Conservation (phyloP, 2,888 invertebrate genomes). For the Lasioglossum vierecki region DNA sequence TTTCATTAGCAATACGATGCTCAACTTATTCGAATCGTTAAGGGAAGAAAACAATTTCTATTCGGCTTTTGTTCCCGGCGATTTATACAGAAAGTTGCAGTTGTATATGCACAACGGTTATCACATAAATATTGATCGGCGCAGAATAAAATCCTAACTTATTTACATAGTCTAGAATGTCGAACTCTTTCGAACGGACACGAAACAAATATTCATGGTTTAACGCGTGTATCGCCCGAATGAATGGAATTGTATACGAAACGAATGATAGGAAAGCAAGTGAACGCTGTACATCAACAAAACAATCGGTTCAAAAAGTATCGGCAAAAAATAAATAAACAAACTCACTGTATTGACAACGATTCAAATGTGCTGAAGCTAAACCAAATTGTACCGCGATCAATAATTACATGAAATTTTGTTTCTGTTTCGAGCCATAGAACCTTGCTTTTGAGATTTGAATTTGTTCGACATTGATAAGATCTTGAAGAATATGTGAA, state of each 20-base stretch:
- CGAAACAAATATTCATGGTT: neutral
- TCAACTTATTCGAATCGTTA: neutral
- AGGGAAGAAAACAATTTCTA: neutral
- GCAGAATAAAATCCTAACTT: neutral
- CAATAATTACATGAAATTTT: neutral
- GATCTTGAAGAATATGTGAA: neutral
- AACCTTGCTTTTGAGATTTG: neutral
- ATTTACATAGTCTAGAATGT: neutral
- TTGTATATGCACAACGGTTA: neutral
- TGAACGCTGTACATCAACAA: neutral
- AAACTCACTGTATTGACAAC: neutral
- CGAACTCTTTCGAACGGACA: neutral
- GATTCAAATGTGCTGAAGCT: neutral
- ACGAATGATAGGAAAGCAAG: conserved; percentile 1
- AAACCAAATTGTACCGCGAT: neutral
- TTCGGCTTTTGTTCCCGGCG: neutral
- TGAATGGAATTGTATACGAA: neutral
- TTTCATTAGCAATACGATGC: neutral
- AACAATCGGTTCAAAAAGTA: neutral
- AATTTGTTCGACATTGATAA: neutral
- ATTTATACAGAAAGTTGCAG: too few relatives aligned
- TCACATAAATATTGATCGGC: neutral
- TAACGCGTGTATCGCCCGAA: neutral
- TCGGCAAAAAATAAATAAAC: neutral
- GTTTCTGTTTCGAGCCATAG: neutral